Evolutionary conservation across 1,140 invertebrate genomes (phyloP).

Genomic region (Ephestia elutella): DNA sequence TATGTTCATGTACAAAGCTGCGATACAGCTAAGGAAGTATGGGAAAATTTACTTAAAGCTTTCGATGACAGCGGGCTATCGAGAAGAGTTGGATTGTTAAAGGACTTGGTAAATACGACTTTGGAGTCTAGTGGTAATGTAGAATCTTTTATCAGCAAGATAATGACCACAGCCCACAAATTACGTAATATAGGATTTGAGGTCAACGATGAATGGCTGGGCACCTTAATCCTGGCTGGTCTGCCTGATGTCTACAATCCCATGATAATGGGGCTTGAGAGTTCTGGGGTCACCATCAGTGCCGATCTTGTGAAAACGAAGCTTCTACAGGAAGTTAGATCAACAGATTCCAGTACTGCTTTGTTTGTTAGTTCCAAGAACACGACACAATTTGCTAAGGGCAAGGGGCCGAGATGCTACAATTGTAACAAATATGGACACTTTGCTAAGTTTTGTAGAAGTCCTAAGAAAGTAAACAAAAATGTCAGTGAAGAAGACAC

Average conservation of each 20-base stretch:
- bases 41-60: no score
- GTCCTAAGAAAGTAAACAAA: slow-evolving; percentile 20
- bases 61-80: no score
- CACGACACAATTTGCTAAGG: not conserved
- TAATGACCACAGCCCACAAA: no score
- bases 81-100: no score
- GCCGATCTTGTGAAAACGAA: not conserved
- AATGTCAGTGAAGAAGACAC: slow-evolving; percentile 22
- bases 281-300: not conserved
- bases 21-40: no score
- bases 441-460: slow-evolving; percentile 28
- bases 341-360: not conserved
- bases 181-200: no score
- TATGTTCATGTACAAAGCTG: not conserved
- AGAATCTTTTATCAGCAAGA: no score
- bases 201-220: not conserved
- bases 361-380: not conserved
- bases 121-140: no score
- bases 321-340: not conserved
- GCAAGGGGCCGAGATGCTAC: slow-evolving; percentile 31
- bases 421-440: slow-evolving; percentile 38
- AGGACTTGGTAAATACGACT: no score
- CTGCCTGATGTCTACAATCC: not conserved
- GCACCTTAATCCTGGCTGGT: not conserved
- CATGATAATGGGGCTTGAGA: not conserved